Base-by-base conservation (phyloP, 2,113 vertebrate species). In the Antigone vipio region DNA sequence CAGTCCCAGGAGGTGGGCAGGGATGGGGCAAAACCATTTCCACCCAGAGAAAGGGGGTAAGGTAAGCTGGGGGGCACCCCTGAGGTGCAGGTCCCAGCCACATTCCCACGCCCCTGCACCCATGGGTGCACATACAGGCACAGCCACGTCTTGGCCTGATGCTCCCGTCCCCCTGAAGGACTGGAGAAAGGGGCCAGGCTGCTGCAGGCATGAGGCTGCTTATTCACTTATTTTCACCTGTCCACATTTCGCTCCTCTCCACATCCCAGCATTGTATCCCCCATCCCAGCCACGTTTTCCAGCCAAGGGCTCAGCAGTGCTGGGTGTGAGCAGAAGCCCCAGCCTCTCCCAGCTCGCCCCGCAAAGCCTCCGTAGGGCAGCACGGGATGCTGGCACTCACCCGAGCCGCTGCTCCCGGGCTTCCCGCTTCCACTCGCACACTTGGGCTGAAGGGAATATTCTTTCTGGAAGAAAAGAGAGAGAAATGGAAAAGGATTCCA, bases 401-500 rank as follows among this genome's bases (percentile, higher is more conserved):
- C 98, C n/a, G 96, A 84, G 74, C 97, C 75, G 26, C 97, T 77
- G 63, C 88, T 89, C 69, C 76, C 47, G 35, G 97, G 97, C 72
- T 98, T 98, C 94, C 97, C 85, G 5, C 97, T 98, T 97, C 97
- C 98, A 83, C 82, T 95, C 1, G 74, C 95, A 92, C 96, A 95
- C 77, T 97, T 95, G 87, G 95, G 87, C 94, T 97, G 97, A 30
- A 98, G 93, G 78, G 97, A 98, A 83, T 98, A 98, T 95, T 98
- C 98, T 97, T 98, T 99, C 98, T 99, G 97, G 55, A 94, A 93
- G 87, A 85, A 96, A 97, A 79, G 94, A 96, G 45, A 76, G 26
- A 87, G 52, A 87, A 69, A 63, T 93, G 45, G 69, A 88, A 67
- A 84, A 85, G 32, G 38, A 56, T 16, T 40, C 24, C 19, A 29